Evolutionary conservation across 1,140 invertebrate genomes (phyloP).

Genomic region (Drepana arcuata): DNA sequence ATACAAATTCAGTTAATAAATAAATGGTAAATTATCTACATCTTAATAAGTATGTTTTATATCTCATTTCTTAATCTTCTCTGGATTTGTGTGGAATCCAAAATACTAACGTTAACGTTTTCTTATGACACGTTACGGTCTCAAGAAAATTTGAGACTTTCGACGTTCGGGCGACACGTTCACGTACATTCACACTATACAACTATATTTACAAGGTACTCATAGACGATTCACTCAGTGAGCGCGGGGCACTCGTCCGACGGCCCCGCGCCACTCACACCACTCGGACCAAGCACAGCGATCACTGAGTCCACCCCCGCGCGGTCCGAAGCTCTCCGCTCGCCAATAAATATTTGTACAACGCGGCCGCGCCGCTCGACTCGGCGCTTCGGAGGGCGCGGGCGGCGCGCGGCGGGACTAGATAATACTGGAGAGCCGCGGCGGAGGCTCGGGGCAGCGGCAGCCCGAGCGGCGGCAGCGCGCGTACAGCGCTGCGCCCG

Average conservation of each 20-base stretch:
- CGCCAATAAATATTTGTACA: slow-evolving; percentile 71
- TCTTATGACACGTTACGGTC: slow-evolving; percentile 69
- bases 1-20: slow-evolving; percentile 72
- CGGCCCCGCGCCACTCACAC: slow-evolving; percentile 46
- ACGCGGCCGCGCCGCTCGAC: slow-evolving; percentile 37
- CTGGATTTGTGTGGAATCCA: slow-evolving; percentile 62
- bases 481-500: slow-evolving; percentile 87
- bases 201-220: slow-evolving; percentile 63
- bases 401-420: slow-evolving; percentile 59
- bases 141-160: slow-evolving; percentile 71
- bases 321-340: slow-evolving; percentile 42
- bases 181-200: slow-evolving; percentile 69
- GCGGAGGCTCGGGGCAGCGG: slow-evolving; percentile 69
- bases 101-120: slow-evolving; percentile 71
- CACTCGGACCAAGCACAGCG: slow-evolving; percentile 35
- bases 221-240: slow-evolving; percentile 57
- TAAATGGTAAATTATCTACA: slow-evolving; percentile 73
- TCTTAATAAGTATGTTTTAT: slow-evolving; percentile 71
- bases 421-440: slow-evolving; percentile 70
- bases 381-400: slow-evolving; percentile 36
- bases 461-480: slow-evolving; percentile 78
- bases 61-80: slow-evolving; percentile 71
- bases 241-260: slow-evolving; percentile 48
- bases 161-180: slow-evolving; percentile 68
- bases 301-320: slow-evolving; percentile 46